Evolutionary conservation across 2,888 invertebrate genomes (phyloP), one percentile per base, ranked within the genome.

Genomic region (Cerastoderma edule): DNA sequence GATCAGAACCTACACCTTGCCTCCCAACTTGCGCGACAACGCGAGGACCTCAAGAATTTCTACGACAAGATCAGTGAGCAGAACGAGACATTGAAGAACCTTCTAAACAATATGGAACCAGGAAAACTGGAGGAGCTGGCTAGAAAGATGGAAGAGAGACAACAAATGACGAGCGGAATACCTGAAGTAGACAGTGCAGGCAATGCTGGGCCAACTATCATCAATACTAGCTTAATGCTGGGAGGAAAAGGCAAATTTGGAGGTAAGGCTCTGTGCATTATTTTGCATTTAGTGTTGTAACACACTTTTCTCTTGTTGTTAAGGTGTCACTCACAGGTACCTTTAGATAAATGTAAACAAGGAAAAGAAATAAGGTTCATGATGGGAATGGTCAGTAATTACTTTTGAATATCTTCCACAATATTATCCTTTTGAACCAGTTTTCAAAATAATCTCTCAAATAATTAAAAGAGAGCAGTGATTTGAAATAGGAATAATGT

Each of bases 1-100:
- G 92, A 92, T 69, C 92, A 92, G 86, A 92, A 92, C 76, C 88
- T 92, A 0, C 92, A 92, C 63, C 76, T 92, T 63, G 91, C 91
- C 0, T 89, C 91, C 13, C 91, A 91, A 84, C 81, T 92, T 66
- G 90, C 92, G 24, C 74, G 87, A 27, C 92, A 92, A 78, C 83
- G 90, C 54, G 89, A 90, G 39, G 91, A 92, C 75, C 84, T 91
- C 10, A 85, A 84, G 28, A 81, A 80, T 24, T 92, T 92, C 88
- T 92, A 91, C 78, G 85, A 86, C 48, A 83, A 86, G 30, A 89
- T 91, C 66, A 81, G 86, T 60, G 79, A 84, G 10, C 91, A 91
- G 79, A 90, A 90, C 28, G 90, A 91, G 30, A 87, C 88, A 32
- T 84, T 91, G n/a, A 87, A 87, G 66, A 79, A 85, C 57, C 82